Evolutionary conservation across 2,113 vertebrate species (phyloP), one percentile per base, ranked within the genome.

Genomic region (Antechinus flavipes): DNA sequence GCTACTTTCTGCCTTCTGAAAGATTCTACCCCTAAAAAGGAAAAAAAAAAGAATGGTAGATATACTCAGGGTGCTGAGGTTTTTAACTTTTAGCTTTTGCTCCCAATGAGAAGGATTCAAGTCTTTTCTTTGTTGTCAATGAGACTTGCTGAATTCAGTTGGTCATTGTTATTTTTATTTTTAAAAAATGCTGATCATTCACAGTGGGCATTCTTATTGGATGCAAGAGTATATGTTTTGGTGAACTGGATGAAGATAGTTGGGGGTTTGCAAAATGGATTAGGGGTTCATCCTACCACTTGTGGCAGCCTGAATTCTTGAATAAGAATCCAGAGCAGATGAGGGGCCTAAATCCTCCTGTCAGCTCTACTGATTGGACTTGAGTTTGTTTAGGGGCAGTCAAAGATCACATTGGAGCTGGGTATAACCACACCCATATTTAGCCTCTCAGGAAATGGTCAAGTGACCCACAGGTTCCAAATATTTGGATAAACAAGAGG

Each of bases 401-500:
- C 2, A 90, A 89, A 92, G 49, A 90, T 90, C 89, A 30, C 6
- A 3, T 24, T 26, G 46, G 42, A 47, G 3, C 90, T 49, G 91
- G 52, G 27, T 46, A 8, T 26, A 61, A 24, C 90, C 54, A 55
- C 89, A 84, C 94, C 90, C 91, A 61, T 53, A 47, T 19, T 16
- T 91, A 93, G 93, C 53, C 27, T 97, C 97, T 96, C 95, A 96
- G 98, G 98, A 98, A 98, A 97, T 76, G 55, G 94, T 97, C 52
- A 68, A 91, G 96, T 97, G 97, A 96, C 97, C 97, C 3, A 35
- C 76, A 95, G 23, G 96, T 90, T 97, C 96, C 98, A 98, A 97
- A 98, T 98, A 98, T 98, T 98, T 98, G 97, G 97, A 98, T 0
- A 97, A 97, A 96, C 0, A 1, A 97, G 93, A 98, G 93, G 95